Conservation (phyloP, 2,888 invertebrate species). For the Syritta pipiens region DNA sequence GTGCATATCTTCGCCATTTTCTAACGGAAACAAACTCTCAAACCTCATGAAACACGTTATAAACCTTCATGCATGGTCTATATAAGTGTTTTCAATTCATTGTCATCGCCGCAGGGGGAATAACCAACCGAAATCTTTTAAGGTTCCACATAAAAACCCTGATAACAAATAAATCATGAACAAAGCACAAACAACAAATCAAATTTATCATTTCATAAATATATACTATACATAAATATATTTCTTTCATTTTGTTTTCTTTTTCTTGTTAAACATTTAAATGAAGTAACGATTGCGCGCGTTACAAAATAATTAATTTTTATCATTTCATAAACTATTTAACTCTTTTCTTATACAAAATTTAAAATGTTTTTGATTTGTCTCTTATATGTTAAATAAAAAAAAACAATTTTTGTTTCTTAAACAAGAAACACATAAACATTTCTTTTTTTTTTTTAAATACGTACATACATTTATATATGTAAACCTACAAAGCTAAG, state of each 20-base stretch:
- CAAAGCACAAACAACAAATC: neutral
- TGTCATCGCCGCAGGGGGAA: too few species aligned
- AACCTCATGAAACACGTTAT: too few species aligned
- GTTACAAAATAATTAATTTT: conserved; percentile 44
- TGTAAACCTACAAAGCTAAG: conserved; percentile 29
- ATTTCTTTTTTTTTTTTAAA: too few species aligned
- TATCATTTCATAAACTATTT: conserved; percentile 11
- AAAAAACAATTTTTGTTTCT: neutral
- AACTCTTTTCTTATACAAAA: neutral
- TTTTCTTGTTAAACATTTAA: conserved; percentile 43
- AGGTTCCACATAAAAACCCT: too few species aligned
- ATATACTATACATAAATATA: conserved; percentile 10
- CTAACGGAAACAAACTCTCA: too few species aligned
- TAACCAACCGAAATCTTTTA: too few species aligned
- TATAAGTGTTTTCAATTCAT: too few species aligned
- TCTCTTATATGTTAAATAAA: conserved; percentile 10
- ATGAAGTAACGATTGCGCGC: conserved; percentile 65
- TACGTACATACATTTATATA: conserved; percentile 32
- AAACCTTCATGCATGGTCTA: too few species aligned
- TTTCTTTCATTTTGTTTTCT: neutral
- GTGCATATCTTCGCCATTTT: too few species aligned
- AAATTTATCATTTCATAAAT: conserved; percentile 26
- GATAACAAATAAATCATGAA: conserved; percentile 11
- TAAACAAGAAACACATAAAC: conserved; percentile 14
- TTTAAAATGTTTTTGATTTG: neutral